phyloP scores from a whole-genome alignment of 2,888 invertebrate species.

The Clepsis dumicolana region DNA sequence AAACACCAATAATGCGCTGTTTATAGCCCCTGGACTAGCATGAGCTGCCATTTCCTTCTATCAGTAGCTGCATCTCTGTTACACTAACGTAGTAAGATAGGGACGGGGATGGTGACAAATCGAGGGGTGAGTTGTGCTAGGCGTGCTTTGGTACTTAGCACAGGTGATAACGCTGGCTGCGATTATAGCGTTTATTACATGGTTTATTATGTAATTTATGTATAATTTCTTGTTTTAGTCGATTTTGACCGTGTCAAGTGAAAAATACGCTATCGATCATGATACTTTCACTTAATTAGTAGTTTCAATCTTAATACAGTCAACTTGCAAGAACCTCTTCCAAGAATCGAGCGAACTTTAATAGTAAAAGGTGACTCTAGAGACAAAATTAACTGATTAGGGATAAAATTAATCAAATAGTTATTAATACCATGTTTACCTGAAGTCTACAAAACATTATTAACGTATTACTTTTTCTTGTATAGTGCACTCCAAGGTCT shows the following conservation, averaged over 20 bases:
- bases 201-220: constrained; percentile 19
- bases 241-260: neutral
- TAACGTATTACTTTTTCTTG: too few species aligned
- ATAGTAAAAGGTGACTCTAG: too few species aligned
- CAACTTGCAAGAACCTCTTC: too few species aligned
- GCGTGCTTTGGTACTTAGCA: neutral
- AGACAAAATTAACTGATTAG: too few species aligned
- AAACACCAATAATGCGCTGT: constrained; percentile 36
- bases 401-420: too few species aligned
- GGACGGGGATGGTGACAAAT: neutral
- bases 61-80: neutral
- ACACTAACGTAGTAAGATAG: neutral
- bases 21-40: constrained; percentile 19
- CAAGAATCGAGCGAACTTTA: too few species aligned
- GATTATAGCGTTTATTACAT: constrained; percentile 25
- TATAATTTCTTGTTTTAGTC: constrained; percentile 3
- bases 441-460: too few species aligned
- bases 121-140: neutral
- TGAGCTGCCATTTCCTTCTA: neutral
- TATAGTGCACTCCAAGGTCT: too few species aligned
- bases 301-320: too few species aligned
- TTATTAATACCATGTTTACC: too few species aligned
- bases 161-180: constrained; percentile 33
- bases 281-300: neutral
- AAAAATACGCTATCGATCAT: neutral